Base-by-base conservation (phyloP, 2,113 vertebrate species). In the Lethenteron reissneri region DNA sequence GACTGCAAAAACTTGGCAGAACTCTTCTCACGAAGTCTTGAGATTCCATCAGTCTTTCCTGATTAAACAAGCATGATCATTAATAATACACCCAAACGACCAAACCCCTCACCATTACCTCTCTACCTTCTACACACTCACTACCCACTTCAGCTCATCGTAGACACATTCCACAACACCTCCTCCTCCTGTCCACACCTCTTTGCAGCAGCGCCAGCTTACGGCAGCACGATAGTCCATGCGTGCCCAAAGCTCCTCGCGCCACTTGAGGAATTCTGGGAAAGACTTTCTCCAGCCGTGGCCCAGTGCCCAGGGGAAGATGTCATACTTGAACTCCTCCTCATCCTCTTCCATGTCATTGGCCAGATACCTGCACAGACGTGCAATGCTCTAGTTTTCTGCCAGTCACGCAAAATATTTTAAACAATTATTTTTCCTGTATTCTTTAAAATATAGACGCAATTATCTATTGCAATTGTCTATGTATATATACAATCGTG, bases 331-430 rank as follows among this genome's bases (percentile, higher is more conserved):
- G 58, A 75, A 80, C 80, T 90, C 87, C 80, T 94, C 88, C 71
- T 92, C 84, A 8, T 99, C 92, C 81, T 99, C 92, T 83, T 97
- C 92, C 84, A 97, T 88, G 72, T 88, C 91, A 79, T 99, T 91
- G 72, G 94, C 94, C 68, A 99, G 83, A 78, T 97, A 95, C 70
- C 94, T 97, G 76, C 9, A 70, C 57, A n/a, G 58, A 21, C 72
- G 56, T 70, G 41, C 41, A 41, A 41, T 41, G 41, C 6, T 41
- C 41, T 41, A 41, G 41, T 41, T 41, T 3, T 41, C 41, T 41
- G 41, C 41, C 41, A 41, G 41, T 41, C 41, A 41, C 41, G 7
- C 5, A 41, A 41, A 41, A 21, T n/a, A 21, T n/a, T 10, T 15
- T 10, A 17, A 71, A n/a, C 56, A 56, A 56, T 21, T 12, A 2